These are phyloP conservation scores for Coptodon rendalli DNA, from an alignment of 2,113 vertebrate species.

Conservation along the genomic window DNA sequence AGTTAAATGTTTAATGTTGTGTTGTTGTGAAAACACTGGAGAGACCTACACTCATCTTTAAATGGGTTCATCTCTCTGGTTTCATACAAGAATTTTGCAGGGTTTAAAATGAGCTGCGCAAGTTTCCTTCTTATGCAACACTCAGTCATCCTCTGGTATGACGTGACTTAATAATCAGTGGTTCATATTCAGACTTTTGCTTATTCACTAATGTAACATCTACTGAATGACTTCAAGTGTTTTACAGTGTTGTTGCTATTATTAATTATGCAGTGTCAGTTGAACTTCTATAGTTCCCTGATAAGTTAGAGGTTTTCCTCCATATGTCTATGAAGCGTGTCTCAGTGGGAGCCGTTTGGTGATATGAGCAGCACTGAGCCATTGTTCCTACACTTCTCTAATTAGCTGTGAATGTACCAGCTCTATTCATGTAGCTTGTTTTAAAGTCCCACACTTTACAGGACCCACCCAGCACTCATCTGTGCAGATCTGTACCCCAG, in stretches of 20 bases:
- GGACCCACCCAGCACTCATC: conserved; percentile 14
- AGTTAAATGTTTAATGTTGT: conserved; percentile 59
- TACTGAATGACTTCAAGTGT: neutral
- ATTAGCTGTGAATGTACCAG: conserved; percentile 9
- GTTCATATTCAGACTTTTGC: neutral
- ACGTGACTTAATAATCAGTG: neutral
- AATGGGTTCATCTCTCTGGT: conserved; percentile 1
- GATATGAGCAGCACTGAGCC: neutral
- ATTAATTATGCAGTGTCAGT: conserved; percentile 1
- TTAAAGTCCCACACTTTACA: conserved; percentile 24
- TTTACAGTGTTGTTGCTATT: neutral
- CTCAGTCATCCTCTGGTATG: neutral
- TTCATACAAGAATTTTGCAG: neutral
- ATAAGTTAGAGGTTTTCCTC: conserved; percentile 16
- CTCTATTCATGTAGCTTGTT: conserved; percentile 18
- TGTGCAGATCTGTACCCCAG: conserved; percentile 18
- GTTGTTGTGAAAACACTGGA: conserved; percentile 41
- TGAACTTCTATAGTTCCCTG: neutral
- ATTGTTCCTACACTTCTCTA: conserved; percentile 29
- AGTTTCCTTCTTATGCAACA: neutral
- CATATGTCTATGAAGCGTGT: neutral
- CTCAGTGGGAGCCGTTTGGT: neutral
- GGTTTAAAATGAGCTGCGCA: neutral
- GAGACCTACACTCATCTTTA: conserved; percentile 7
- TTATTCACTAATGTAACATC: neutral